Evolutionary conservation across 2,797 vertebrate species (phyloP).

Genomic region (Tangara arthus): DNA sequence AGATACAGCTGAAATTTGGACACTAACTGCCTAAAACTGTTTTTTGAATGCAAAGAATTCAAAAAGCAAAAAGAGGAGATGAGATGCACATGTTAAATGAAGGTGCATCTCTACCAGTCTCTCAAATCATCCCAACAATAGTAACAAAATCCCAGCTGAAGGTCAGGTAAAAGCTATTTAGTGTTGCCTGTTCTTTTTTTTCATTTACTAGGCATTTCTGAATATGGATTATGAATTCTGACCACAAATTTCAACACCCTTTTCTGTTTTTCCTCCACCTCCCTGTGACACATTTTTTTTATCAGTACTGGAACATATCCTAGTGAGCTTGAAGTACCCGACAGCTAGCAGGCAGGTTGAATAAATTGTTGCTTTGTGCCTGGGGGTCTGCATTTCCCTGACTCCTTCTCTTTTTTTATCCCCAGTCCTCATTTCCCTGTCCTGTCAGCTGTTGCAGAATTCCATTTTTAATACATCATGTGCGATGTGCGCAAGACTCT

Average conservation of each 20-base stretch:
- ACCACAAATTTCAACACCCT: not conserved
- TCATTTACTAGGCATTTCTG: not conserved
- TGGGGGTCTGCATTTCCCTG: conserved; percentile 20
- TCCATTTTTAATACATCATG: not conserved
- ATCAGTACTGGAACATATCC: conserved; percentile 19
- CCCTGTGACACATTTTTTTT: not conserved
- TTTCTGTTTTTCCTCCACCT: conserved; percentile 18
- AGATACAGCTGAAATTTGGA: not conserved
- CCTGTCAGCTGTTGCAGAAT: not conserved
- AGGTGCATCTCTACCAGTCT: not conserved
- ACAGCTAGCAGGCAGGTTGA: conserved; percentile 31
- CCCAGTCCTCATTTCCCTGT: not conserved
- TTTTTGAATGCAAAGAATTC: not conserved
- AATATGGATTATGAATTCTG: not conserved
- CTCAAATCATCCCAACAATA: not conserved
- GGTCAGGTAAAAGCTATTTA: not conserved
- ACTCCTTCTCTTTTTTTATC: not conserved
- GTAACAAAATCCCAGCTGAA: not conserved
- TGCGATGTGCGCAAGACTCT: not conserved
- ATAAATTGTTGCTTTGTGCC: conserved; percentile 44
- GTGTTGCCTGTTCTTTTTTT: not conserved
- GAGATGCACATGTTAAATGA: not conserved
- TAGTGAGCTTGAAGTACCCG: not conserved
- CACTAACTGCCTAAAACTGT: not conserved
- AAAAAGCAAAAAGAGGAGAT: not conserved